A percentile compares a stretch with the other conserved stretches of the same genome.
Conservation (phyloP, 2,888 invertebrate species). For the Heliconius ethilla region DNA sequence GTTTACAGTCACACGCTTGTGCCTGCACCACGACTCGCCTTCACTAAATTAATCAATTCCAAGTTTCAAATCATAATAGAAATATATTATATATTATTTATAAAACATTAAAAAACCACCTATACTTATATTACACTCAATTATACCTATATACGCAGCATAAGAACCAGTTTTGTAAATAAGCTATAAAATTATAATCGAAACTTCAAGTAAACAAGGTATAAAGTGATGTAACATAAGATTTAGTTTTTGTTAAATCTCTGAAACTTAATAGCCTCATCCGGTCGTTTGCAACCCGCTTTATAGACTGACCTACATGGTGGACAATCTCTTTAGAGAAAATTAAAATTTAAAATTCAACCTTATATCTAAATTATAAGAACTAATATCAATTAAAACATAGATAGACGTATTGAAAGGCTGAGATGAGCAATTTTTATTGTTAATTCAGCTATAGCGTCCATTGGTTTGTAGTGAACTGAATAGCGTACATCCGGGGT, state of each 20-base stretch:
- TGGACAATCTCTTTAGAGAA: slow-evolving; percentile 60
- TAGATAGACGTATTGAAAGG: slow-evolving; percentile 46
- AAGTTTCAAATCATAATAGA: no score
- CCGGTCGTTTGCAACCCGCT: slow-evolving; percentile 70
- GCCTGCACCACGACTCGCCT: no score
- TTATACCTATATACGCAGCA: not conserved
- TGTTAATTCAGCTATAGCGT: slow-evolving; percentile 75
- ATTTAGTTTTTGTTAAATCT: slow-evolving; percentile 68
- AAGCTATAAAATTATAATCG: slow-evolving; percentile 16
- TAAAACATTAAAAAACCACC: not conserved
- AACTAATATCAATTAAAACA: slow-evolving; percentile 43
- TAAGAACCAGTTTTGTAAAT: not conserved
- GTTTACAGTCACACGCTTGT: no score
- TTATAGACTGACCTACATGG: slow-evolving; percentile 78
- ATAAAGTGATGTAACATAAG: slow-evolving; percentile 71
- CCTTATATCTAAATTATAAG: slow-evolving; percentile 31
- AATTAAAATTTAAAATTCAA: slow-evolving; percentile 3
- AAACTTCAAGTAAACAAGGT: slow-evolving; percentile 45
- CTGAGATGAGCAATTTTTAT: slow-evolving; percentile 79
- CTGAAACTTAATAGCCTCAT: slow-evolving; percentile 73
- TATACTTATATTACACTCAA: not conserved
- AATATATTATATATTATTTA: no score
- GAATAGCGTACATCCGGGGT: slow-evolving; percentile 81
- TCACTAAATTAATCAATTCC: not conserved
- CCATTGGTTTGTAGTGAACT: slow-evolving; percentile 76